A percentile compares a stretch with the other conserved stretches of the same genome.
Conservation (phyloP, 2,888 invertebrate species). For the Omphaloscelis lunosa region DNA sequence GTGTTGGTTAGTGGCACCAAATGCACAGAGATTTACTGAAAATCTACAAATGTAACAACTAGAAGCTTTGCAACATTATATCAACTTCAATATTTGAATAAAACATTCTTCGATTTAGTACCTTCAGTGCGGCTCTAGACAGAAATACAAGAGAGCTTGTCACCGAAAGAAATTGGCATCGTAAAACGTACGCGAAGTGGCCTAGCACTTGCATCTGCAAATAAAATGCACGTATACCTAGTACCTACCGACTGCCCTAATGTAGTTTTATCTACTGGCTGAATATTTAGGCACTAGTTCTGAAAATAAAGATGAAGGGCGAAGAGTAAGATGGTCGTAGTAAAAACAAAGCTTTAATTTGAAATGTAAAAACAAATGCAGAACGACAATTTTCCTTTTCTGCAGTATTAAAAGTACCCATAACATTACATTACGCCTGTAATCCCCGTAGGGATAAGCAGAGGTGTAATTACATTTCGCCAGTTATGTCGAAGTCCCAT, state of each 20-base stretch:
- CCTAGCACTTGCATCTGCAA: slow-evolving; percentile 27
- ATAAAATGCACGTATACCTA: slow-evolving; percentile 51
- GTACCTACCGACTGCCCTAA: neutral
- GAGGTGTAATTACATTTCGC: neutral
- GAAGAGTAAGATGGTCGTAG: too few relatives aligned
- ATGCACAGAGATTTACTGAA: neutral
- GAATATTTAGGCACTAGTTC: neutral
- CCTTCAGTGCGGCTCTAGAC: slow-evolving; percentile 46
- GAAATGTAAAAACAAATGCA: neutral
- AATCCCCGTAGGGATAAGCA: neutral
- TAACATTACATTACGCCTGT: neutral
- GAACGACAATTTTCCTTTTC: neutral
- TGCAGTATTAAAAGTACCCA: neutral
- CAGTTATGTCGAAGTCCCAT: neutral
- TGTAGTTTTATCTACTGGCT: slow-evolving; percentile 17
- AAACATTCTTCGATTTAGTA: slow-evolving; percentile 52
- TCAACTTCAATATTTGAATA: slow-evolving; percentile 22
- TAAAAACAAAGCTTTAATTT: neutral
- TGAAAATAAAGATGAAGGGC: neutral
- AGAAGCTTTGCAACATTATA: slow-evolving; percentile 7
- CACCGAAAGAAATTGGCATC: slow-evolving; percentile 68
- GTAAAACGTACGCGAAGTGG: slow-evolving; percentile 65
- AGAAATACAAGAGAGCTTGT: slow-evolving; percentile 65
- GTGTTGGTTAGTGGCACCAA: neutral
- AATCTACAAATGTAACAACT: neutral